Base-by-base conservation (phyloP, 2,797 vertebrate species). In the Danio aesculapii region DNA sequence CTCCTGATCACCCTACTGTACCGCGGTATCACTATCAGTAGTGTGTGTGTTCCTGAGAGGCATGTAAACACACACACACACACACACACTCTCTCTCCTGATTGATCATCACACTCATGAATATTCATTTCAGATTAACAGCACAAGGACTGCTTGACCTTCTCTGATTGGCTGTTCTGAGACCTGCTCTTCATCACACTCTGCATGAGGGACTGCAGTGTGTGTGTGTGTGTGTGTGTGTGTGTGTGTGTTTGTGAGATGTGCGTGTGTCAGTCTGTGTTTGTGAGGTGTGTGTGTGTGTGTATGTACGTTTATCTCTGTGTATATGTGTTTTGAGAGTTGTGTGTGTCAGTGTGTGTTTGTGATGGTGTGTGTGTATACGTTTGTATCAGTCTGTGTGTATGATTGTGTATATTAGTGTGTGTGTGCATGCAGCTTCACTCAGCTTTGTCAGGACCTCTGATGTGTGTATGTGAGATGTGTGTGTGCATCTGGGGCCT, bases 401-500 rank as follows among this genome's bases (percentile, higher is more conserved):
- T 30, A n/a, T n/a, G n/a, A n/a, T n/a, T n/a, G 30, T 30, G 30
- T 30, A n/a, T n/a, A n/a, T n/a, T n/a, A n/a, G 30, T 30, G 30
- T 30, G 30, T 30, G 30, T 30, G 30, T 30, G 30, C 30, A 30
- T 30, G 30, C 3, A 3, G 30, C 30, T 30, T 30, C 30, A 30
- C 30, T 30, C 30, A 30, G 30, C 30, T 30, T 30, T 30, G n/a
- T n/a, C n/a, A n/a, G n/a, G n/a, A n/a, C n/a, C n/a, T n/a, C n/a
- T n/a, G n/a, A n/a, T n/a, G 30, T 30, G 30, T 30, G 30, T 3
- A 30, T 30, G 1, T n/a, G n/a, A n/a, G 3, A 30, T 88, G 90
- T 89, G 91, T 90, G 57, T 84, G 81, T 78, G 87, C 87, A 30
- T 30, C 30, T 30, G 30, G 30, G 30, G 30, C 30, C 30, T 30